A percentile compares a stretch with the other conserved stretches of the same genome.
These are phyloP conservation scores for Thalassophryne amazonica DNA, from an alignment of 2,797 vertebrate genomes.

Conservation along the genomic window DNA sequence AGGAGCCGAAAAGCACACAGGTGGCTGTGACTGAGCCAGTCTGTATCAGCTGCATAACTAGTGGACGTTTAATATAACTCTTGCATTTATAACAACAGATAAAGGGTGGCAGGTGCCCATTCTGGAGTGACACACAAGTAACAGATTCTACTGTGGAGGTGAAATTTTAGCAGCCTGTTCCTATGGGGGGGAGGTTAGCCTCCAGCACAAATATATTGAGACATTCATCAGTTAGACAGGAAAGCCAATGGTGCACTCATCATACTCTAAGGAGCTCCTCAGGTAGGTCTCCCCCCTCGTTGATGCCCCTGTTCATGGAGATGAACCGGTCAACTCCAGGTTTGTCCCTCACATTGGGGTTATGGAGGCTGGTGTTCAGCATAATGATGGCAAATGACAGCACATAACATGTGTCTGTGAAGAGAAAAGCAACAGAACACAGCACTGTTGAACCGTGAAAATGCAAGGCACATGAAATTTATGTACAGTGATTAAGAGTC, in stretches of 20 bases:
- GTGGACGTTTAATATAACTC: too few species aligned
- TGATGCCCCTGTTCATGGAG: constrained; percentile 96
- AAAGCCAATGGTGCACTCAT: not conserved
- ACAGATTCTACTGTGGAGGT: too few species aligned
- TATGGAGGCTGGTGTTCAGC: constrained; percentile 97
- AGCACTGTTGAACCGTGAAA: not conserved
- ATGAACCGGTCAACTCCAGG: constrained; percentile 91
- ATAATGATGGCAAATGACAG: constrained; percentile 97
- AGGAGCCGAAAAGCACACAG: too few species aligned
- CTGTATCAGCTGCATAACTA: too few species aligned
- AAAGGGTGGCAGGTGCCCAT: too few species aligned
- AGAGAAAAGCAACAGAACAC: constrained; percentile 2
- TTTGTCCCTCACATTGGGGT: constrained; percentile 96
- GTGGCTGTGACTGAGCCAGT: too few species aligned
- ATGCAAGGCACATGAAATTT: not conserved
- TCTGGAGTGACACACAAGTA: too few species aligned
- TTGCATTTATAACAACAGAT: too few species aligned
- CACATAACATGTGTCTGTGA: constrained; percentile 91
- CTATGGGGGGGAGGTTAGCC: too few species aligned
- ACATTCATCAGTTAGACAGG: too few species aligned
- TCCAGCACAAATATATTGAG: too few species aligned
- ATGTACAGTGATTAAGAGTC: not conserved
- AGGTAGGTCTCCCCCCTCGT: constrained; percentile 92
- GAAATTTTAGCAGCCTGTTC: too few species aligned
- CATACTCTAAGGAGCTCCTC: constrained; percentile 93